Percentiles rank a stretch among this genome's conserved stretches.
Conservation (phyloP, 2,113 vertebrate genomes). For the Garra rufa region DNA sequence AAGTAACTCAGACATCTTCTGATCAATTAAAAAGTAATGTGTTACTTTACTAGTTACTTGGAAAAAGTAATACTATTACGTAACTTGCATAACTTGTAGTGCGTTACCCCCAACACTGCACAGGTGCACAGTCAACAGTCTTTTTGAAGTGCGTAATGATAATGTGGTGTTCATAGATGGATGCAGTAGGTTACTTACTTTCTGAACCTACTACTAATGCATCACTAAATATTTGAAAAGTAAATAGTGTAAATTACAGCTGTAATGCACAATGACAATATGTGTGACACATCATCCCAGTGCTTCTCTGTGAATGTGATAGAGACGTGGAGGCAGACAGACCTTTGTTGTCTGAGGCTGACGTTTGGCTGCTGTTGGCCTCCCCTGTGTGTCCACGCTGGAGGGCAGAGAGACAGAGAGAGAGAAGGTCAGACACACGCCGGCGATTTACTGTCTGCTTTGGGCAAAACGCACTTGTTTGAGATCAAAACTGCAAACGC, state of each 20-base stretch:
- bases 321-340: neutral
- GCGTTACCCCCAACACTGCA: too few relatives aligned
- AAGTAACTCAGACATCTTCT: too few relatives aligned
- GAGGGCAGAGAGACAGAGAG: conserved; percentile 24
- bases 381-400: conserved; percentile 59
- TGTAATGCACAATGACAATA: neutral
- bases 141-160: too few relatives aligned
- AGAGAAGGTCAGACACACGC: conserved; percentile 6
- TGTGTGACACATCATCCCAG: neutral
- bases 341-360: conserved; percentile 63
- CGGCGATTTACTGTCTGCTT: neutral
- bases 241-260: neutral
- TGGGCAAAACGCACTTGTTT: neutral
- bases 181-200: neutral
- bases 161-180: neutral
- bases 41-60: too few relatives aligned
- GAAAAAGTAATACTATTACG: too few relatives aligned
- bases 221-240: neutral
- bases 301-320: neutral
- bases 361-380: conserved; percentile 55
- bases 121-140: too few relatives aligned
- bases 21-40: too few relatives aligned
- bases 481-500: neutral
- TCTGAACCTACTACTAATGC: neutral
- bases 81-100: too few relatives aligned